Percentiles rank a stretch among this genome's conserved stretches.
Evolutionary conservation across 1,140 invertebrate species (phyloP).

Genomic region (Cecropterus lyciades): DNA sequence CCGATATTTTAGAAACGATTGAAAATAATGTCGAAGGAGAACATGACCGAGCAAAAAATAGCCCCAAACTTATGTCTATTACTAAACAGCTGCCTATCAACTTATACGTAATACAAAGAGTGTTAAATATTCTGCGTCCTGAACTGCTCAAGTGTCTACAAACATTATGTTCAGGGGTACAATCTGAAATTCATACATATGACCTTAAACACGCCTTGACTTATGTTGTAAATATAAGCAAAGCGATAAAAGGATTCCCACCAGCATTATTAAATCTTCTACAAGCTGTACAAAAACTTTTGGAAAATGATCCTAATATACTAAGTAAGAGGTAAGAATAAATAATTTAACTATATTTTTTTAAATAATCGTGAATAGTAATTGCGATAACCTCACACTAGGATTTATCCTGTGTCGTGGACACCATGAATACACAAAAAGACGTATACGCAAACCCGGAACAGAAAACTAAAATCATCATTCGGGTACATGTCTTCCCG

Average conservation of each 20-base stretch:
- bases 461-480: too few relatives aligned
- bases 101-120: conserved; percentile 69
- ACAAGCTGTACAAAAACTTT: conserved; percentile 45
- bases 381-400: too few relatives aligned
- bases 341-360: too few relatives aligned
- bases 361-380: too few relatives aligned
- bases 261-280: conserved; percentile 55
- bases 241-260: conserved; percentile 56
- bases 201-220: conserved; percentile 47
- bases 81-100: conserved; percentile 67
- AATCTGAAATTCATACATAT: conserved; percentile 23
- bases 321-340: conserved; percentile 43
- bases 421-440: too few relatives aligned
- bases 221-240: conserved; percentile 51
- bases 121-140: conserved; percentile 58
- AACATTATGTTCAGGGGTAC: conserved; percentile 30
- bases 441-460: too few relatives aligned
- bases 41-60: conserved; percentile 38
- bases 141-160: conserved; percentile 49
- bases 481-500: too few relatives aligned
- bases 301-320: conserved; percentile 40
- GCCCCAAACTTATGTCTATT: conserved; percentile 41
- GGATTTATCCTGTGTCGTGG: too few relatives aligned
- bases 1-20: conserved; percentile 42
- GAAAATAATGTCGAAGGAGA: conserved; percentile 48